Conservation (phyloP, 2,888 invertebrate genomes). For the Rhagonycha fulva region DNA sequence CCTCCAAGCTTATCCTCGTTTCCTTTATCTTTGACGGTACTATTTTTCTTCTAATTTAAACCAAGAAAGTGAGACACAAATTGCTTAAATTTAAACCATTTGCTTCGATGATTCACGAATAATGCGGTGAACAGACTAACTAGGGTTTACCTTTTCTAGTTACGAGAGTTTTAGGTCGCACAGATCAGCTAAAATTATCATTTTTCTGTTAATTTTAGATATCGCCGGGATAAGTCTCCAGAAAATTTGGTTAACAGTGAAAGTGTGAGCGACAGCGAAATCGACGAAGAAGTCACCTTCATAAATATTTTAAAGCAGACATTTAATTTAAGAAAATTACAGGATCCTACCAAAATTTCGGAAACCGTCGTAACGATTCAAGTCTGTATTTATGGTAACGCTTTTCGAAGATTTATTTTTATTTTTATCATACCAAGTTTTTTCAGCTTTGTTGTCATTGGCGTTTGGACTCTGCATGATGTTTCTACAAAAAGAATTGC, state of each 20-base stretch:
- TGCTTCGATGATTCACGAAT: too few species aligned
- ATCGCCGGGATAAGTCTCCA: not conserved
- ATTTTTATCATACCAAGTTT: constrained; percentile 12
- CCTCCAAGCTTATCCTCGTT: too few species aligned
- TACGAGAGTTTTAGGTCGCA: too few species aligned
- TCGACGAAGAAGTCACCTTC: constrained; percentile 16
- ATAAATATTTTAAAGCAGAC: constrained; percentile 50
- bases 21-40: too few species aligned
- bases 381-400: constrained; percentile 58
- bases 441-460: constrained; percentile 48
- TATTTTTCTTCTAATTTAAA: too few species aligned
- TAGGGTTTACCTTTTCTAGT: too few species aligned
- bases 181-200: not conserved
- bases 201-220: not conserved
- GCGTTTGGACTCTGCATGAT: constrained; percentile 47
- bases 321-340: constrained; percentile 52
- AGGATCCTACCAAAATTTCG: constrained; percentile 56
- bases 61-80: too few species aligned
- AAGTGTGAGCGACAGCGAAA: constrained; percentile 12
- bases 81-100: too few species aligned
- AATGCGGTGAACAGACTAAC: too few species aligned
- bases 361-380: constrained; percentile 56
- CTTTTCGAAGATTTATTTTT: not conserved
- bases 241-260: constrained; percentile 21
- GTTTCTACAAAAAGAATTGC: constrained; percentile 46